Base-by-base conservation (phyloP, 2,797 vertebrate species). In the Acipenser transmontanus region DNA sequence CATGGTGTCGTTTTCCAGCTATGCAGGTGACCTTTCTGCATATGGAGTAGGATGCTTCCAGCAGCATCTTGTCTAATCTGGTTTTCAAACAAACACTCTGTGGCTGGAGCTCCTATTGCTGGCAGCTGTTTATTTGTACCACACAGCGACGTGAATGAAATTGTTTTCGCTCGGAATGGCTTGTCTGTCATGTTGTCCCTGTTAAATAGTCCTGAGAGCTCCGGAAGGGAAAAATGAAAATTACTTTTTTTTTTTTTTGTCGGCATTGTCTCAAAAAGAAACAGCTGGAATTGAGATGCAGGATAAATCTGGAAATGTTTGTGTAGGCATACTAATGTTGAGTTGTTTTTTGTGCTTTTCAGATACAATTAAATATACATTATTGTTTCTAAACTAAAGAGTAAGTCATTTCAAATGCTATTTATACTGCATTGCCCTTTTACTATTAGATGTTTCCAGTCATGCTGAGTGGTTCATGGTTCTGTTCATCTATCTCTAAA, bases 11-110 rank as follows among this genome's bases (percentile, higher is more conserved):
- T 34, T 74, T 76, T 69, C 59, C 62, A 74, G 64, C 70, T 77
- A 74, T 65, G 64, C 1, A 10, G 60, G 65, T 75, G 80, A 84
- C 75, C 77, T 75, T 76, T 80, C 62, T 73, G 63, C 66, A 74
- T 69, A 67, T 68, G 66, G 69, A 78, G 74, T 69, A 69, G 64
- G 68, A 70, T 52, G 65, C 69, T 71, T 78, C 67, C 69, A 66
- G 71, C 47, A 67, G 66, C 66, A 68, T 74, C 70, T 65, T 68
- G 65, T 72, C 66, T 62, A 67, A 67, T 68, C 68, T 51, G 62
- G 10, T 57, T 69, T 62, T 67, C 56, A 63, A 66, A 64, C 68
- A n/a, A 70, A 63, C 51, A 11, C 64, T 51, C 10, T 2, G 52
- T 9, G 48, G 50, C n/a, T 5, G 11, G 13, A 13, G 65, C 61